These are phyloP conservation scores for Amphipyra berbera DNA, from an alignment of 2,888 invertebrate genomes.

Conservation along the genomic window DNA sequence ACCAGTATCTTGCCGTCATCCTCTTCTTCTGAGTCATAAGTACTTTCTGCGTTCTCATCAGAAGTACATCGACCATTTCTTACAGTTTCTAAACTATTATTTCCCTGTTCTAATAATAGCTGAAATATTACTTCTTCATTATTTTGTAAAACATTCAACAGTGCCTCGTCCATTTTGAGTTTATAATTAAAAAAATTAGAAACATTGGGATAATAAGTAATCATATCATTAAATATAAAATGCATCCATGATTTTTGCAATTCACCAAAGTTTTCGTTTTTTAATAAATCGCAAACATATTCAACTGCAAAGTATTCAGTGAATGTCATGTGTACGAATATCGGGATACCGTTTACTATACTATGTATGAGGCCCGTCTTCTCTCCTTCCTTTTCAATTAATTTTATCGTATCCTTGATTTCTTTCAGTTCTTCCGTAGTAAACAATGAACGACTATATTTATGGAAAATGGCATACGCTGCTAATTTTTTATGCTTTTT, in stretches of 20 bases:
- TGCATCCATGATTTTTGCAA: conserved; percentile 17
- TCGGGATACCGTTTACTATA: no score
- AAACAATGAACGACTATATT: neutral
- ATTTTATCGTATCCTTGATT: no score
- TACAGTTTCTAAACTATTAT: no score
- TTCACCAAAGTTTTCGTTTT: neutral
- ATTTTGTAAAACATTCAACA: neutral
- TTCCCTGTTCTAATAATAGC: conserved; percentile 12
- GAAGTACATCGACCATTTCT: no score
- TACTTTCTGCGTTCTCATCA: no score
- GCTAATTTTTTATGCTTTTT: conserved; percentile 33
- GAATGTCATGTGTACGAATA: no score
- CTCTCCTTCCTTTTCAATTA: no score
- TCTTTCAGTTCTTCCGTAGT: no score
- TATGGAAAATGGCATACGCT: conserved; percentile 30
- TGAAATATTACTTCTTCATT: conserved; percentile 9
- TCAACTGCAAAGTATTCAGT: no score
- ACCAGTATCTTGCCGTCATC: no score
- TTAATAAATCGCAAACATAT: neutral
- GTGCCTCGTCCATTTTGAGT: conserved; percentile 1
- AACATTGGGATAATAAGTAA: neutral
- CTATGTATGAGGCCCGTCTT: no score
- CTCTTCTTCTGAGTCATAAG: no score
- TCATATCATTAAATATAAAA: conserved; percentile 11
- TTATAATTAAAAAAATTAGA: conserved; percentile 9